These are phyloP conservation scores for Clarias gariepinus DNA, from an alignment of 2,113 vertebrate genomes.

Conservation along the genomic window DNA sequence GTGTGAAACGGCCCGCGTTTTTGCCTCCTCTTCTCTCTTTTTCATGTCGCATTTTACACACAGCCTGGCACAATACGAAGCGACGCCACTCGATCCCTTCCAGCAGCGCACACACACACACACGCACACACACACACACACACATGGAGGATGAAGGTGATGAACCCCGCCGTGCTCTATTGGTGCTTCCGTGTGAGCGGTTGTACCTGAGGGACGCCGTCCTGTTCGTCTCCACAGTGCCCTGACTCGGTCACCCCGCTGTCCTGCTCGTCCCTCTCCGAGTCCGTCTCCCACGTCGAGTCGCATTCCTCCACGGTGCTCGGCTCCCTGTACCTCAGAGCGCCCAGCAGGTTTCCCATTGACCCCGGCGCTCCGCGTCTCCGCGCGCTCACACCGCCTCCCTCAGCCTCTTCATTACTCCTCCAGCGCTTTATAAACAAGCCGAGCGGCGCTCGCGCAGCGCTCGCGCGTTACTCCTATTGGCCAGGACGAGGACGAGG, in stretches of 20 bases:
- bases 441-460: not conserved
- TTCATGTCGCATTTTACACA: not conserved
- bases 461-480: conserved; percentile 37
- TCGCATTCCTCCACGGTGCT: conserved; percentile 80
- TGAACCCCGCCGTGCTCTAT: not conserved
- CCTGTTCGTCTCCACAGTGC: conserved; percentile 56
- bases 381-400: not conserved
- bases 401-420: conserved; percentile 8
- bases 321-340: conserved; percentile 77
- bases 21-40: not conserved
- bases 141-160: not conserved
- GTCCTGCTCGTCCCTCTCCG: conserved; percentile 73
- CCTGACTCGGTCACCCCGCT: conserved; percentile 63
- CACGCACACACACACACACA: no score
- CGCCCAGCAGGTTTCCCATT: conserved; percentile 80
- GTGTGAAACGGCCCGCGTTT: not conserved
- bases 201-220: conserved; percentile 65
- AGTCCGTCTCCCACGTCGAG: conserved; percentile 81
- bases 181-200: conserved; percentile 1
- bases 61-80: not conserved
- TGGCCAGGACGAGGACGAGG: conserved; percentile 36
- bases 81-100: not conserved
- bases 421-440: conserved; percentile 15
- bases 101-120: not conserved
- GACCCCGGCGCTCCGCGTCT: conserved; percentile 51